These are phyloP conservation scores for Sorex maritimensis DNA, from an alignment of 2,797 vertebrate genomes.

Conservation along the genomic window DNA sequence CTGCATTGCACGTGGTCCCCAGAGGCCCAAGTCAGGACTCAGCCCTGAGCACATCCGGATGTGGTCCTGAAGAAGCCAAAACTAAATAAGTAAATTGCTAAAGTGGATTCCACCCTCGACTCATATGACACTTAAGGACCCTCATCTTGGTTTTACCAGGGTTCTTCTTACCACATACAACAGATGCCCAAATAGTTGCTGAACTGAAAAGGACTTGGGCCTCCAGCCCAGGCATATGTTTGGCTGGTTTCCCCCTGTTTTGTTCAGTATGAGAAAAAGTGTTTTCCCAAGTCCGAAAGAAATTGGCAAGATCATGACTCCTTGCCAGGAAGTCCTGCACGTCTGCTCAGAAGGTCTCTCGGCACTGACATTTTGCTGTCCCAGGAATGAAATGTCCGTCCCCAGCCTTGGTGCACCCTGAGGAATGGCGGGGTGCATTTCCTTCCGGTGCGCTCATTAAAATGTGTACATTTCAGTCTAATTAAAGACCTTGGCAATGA, in stretches of 20 bases:
- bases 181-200: conserved; percentile 74
- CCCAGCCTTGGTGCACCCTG: neutral
- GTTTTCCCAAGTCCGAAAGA: conserved; percentile 76
- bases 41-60: no score
- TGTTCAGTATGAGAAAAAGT: conserved; percentile 67
- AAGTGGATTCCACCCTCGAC: conserved; percentile 26
- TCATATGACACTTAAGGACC: conserved; percentile 58
- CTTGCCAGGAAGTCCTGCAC: conserved; percentile 49
- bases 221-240: conserved; percentile 62
- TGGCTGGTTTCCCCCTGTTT: conserved; percentile 71
- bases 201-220: conserved; percentile 62
- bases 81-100: neutral
- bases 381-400: conserved; percentile 30
- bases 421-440: neutral
- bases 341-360: conserved; percentile 59
- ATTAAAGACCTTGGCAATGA: conserved; percentile 24
- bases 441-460: conserved; percentile 53
- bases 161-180: conserved; percentile 36
- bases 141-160: conserved; percentile 44
- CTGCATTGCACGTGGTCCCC: no score
- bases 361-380: conserved; percentile 65
- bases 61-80: no score
- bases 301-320: conserved; percentile 67
- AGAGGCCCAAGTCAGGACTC: no score
- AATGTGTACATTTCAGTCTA: conserved; percentile 57